phyloP scores from a whole-genome alignment of 2,797 vertebrate genomes.

The Prunella strophiata region DNA sequence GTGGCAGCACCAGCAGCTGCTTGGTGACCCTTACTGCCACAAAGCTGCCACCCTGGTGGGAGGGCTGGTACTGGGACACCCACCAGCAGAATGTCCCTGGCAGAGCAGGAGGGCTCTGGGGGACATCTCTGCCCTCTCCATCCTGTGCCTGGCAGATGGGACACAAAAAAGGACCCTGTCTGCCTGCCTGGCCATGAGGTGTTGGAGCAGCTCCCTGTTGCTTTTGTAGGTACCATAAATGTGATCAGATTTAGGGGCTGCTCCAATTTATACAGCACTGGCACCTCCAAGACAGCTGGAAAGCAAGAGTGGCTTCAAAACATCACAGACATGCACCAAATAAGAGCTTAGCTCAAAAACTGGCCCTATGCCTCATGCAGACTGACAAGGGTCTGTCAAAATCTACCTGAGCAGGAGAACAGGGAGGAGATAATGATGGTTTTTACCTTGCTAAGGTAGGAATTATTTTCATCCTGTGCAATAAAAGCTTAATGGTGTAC shows the following conservation, averaged over 20 bases:
- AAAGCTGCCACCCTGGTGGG: accelerated
- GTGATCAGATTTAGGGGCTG: not conserved
- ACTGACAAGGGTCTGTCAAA: not conserved
- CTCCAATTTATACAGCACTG: not conserved
- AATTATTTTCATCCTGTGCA: not conserved
- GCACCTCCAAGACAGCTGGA: not conserved
- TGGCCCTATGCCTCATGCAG: not conserved
- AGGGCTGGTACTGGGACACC: not conserved
- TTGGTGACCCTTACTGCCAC: not conserved
- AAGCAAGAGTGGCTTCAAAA: not conserved
- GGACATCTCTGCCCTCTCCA: not conserved
- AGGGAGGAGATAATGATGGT: not conserved
- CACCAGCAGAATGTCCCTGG: accelerated
- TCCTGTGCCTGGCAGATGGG: not conserved
- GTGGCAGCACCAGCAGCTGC: not conserved
- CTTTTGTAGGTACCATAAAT: not conserved
- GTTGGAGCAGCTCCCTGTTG: not conserved
- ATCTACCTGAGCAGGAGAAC: not conserved
- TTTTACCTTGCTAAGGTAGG: not conserved
- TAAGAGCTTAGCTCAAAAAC: not conserved
- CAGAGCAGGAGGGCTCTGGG: not conserved
- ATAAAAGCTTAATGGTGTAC: not conserved
- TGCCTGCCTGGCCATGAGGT: not conserved
- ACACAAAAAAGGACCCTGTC: not conserved
- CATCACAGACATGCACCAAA: not conserved